Conservation (phyloP, 2,797 vertebrate species). For the Ataeniobius toweri region DNA sequence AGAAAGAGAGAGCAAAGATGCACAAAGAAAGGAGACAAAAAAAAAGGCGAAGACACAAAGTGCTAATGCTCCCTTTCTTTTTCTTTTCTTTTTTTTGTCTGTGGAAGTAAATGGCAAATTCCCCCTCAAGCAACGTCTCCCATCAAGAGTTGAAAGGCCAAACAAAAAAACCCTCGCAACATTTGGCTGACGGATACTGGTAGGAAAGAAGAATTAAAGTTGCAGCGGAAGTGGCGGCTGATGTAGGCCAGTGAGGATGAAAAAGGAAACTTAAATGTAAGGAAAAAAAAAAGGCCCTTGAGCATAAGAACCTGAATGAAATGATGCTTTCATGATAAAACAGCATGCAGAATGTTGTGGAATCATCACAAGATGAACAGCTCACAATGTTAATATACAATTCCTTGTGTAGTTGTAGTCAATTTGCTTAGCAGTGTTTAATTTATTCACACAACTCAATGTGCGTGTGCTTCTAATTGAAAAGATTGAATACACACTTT, state of each 20-base stretch:
- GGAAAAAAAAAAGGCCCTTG: conserved; percentile 56
- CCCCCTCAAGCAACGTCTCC: conserved; percentile 70
- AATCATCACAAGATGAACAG: conserved; percentile 47
- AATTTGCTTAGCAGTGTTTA: conserved; percentile 49
- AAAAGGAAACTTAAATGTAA: conserved; percentile 57
- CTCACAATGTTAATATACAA: conserved; percentile 47
- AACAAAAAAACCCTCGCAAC: conserved; percentile 24
- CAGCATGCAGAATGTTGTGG: conserved; percentile 32
- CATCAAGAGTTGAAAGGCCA: conserved; percentile 68
- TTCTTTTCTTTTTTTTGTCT: conserved; percentile 52
- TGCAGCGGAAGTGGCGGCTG: conserved; percentile 37
- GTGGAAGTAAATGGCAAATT: conserved; percentile 74
- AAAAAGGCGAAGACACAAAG: conserved; percentile 59
- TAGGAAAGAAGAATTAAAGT: conserved; percentile 48
- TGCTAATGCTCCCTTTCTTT: conserved; percentile 57
- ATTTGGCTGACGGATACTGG: conserved; percentile 51
- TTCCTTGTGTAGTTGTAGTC: conserved; percentile 40
- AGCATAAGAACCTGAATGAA: conserved; percentile 59
- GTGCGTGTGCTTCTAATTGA: conserved; percentile 31
- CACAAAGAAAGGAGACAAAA: conserved; percentile 59
- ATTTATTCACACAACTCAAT: conserved; percentile 40
- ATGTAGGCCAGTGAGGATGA: conserved; percentile 62
- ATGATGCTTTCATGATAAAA: conserved; percentile 50
- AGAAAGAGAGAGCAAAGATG: conserved; percentile 55
- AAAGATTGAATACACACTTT: conserved; percentile 22